A percentile compares a stretch with the other conserved stretches of the same genome.
phyloP scores from a whole-genome alignment of 2,113 vertebrate genomes.

The Corvus cornix region DNA sequence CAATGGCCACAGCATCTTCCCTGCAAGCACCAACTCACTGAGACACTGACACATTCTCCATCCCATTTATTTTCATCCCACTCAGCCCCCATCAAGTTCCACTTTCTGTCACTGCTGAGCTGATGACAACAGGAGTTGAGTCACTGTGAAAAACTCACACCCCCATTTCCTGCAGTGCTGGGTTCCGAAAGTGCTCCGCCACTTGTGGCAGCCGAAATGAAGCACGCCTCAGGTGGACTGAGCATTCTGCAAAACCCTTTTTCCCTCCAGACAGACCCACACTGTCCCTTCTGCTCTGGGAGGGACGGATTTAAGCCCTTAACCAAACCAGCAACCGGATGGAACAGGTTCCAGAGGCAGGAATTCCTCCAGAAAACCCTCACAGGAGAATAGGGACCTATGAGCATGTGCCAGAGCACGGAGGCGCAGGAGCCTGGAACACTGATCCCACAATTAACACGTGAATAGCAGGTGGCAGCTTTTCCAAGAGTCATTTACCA shows the following conservation, averaged over 20 bases:
- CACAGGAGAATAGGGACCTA: accelerated
- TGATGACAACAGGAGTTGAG: conserved; percentile 1
- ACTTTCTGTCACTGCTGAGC: neutral
- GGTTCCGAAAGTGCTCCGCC: neutral
- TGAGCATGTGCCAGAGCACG: neutral
- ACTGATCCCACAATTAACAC: neutral
- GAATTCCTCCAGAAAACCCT: neutral
- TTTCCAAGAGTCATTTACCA: neutral
- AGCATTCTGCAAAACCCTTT: neutral
- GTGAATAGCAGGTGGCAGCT: neutral
- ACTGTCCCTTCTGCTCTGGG: neutral
- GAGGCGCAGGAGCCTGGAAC: neutral
- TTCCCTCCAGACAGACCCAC: neutral
- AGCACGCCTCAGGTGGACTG: neutral
- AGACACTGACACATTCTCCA: neutral
- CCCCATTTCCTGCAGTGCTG: neutral
- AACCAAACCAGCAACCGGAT: neutral
- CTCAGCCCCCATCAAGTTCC: neutral
- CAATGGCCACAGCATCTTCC: neutral
- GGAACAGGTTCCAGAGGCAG: neutral
- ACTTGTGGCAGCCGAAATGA: neutral
- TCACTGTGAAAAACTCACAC: neutral
- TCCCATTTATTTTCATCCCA: neutral
- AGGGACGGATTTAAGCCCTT: neutral
- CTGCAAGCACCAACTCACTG: neutral